Conservation (phyloP, 2,113 vertebrate genomes). For the Craseonycteris thonglongyai region DNA sequence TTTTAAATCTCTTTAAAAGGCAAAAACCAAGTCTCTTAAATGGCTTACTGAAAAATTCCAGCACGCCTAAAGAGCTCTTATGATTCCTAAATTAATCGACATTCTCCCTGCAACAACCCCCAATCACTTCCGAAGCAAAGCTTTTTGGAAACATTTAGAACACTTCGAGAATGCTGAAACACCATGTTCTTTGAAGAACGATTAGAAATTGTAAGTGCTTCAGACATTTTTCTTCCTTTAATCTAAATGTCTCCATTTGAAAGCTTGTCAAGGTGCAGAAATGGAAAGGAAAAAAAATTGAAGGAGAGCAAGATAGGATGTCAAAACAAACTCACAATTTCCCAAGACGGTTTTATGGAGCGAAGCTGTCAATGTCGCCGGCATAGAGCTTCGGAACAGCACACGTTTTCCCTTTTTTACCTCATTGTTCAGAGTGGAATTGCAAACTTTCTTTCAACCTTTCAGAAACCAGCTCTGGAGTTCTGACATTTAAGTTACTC, state of each 20-base stretch:
- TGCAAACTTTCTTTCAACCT: conserved; percentile 13
- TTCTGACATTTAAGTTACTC: conserved; percentile 11
- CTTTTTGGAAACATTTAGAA: conserved; percentile 69
- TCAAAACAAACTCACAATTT: conserved; percentile 67
- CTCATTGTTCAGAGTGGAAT: not conserved
- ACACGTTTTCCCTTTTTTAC: not conserved
- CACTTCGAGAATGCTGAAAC: conserved; percentile 57
- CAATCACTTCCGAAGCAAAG: conserved; percentile 65
- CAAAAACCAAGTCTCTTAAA: conserved; percentile 67
- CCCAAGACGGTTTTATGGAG: conserved; percentile 47
- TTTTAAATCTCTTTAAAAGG: conserved; percentile 61
- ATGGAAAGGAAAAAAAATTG: conserved; percentile 21
- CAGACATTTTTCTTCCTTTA: conserved; percentile 28
- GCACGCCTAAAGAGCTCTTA: conserved; percentile 59
- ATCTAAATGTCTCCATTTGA: conserved; percentile 62
- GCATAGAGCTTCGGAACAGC: not conserved
- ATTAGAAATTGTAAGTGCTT: conserved; percentile 59
- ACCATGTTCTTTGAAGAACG: conserved; percentile 54
- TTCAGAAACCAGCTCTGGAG: not conserved
- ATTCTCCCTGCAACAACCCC: not conserved
- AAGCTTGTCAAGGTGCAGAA: conserved; percentile 44
- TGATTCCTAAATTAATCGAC: conserved; percentile 63
- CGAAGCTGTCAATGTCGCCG: conserved; percentile 60
- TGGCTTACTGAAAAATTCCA: conserved; percentile 56
- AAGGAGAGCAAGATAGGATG: conserved; percentile 51